Conservation (phyloP, 2,113 vertebrate genomes). For the Xenopus tropicalis region UCB_Xtro_10.0 CM004443.2:194010501-194011000, state of each 20-base stretch:
- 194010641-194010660: conserved; percentile 10
- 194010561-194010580: conserved; percentile 22
- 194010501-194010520: conserved; percentile 1
- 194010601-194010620: conserved; percentile 1
- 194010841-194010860: background rate
- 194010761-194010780: background rate
- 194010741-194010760: background rate
- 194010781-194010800: background rate
- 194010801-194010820: background rate
- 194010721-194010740: background rate
- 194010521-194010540: conserved; percentile 16
- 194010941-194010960: too few relatives aligned
- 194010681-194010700: background rate
- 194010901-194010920: background rate
- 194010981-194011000: too few relatives aligned
- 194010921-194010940: too few relatives aligned
- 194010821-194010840: background rate
- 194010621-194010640: background rate
- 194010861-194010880: too few relatives aligned
- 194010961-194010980: too few relatives aligned
- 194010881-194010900: too few relatives aligned
- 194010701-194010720: too few relatives aligned
- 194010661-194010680: conserved; percentile 34
- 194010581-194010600: conserved; percentile 28
- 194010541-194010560: background rate